Evolutionary conservation across 2,113 vertebrate genomes (phyloP), one percentile per base, ranked within the genome.

Genomic region (Sarotherodon lohbergeri): DNA sequence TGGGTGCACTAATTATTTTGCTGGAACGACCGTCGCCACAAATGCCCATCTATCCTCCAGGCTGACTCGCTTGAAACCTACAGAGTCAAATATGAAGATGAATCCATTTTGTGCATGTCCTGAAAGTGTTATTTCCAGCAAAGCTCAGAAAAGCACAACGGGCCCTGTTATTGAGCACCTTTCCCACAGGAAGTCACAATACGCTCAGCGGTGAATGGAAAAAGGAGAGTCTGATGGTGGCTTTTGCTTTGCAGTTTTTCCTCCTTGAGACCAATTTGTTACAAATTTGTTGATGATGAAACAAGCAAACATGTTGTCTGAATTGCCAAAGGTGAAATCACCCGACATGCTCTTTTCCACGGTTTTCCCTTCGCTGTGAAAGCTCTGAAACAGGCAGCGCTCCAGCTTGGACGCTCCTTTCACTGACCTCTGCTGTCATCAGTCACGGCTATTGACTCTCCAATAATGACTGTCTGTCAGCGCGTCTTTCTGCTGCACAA

Each of bases 401-500:
- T 94, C 94, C 91, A 95, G 90, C 91, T 93, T 89, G 89, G 91
- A 93, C 84, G 92, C 88, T 94, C 92, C 91, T 84, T 94, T 92
- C 93, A 82, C 91, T 91, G 95, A 95, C 93, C 95, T 94, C 92
- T 84, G 91, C 93, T 93, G 94, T 93, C 94, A 96, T 96, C 95
- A 94, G 95, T 96, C 96, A 96, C 87, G 95, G 92, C 94, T 95
- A 94, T 95, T 96, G 96, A 95, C 95, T 95, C 91, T 88, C 92
- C 82, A 88, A 94, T 94, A 95, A 95, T 94, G 95, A 94, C 81
- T 59, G 89, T 93, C 96, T 94, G 94, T 96, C 94, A 94, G 88
- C 85, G 89, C 36, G 89, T 91, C 91, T 92, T 63, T 84, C 89
- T 55, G 57, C 82, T 1, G 41, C 66, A 94, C 95, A 95, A 91